Conservation (phyloP, 2,888 invertebrate genomes). For the Limulus polyphemus region DNA sequence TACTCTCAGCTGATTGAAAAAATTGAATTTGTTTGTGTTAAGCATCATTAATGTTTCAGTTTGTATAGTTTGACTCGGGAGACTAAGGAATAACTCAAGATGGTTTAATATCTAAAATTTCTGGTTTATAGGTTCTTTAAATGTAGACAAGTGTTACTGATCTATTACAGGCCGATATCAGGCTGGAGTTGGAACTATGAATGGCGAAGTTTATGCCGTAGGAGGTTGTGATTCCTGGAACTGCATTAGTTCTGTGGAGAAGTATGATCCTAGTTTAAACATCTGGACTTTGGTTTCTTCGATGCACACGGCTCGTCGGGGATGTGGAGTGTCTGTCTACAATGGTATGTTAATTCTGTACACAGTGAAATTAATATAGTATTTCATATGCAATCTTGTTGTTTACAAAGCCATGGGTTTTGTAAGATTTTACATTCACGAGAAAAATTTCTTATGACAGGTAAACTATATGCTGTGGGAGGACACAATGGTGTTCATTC, state of each 20-base stretch:
- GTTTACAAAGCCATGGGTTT: too few species aligned
- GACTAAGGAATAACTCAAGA: too few species aligned
- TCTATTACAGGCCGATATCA: conserved; percentile 54
- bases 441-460: conserved; percentile 24
- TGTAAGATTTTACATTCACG: too few species aligned
- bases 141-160: too few species aligned
- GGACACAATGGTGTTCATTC: conserved; percentile 62
- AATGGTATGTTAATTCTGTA: conserved; percentile 40
- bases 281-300: conserved; percentile 48
- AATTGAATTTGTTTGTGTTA: too few species aligned
- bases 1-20: too few species aligned
- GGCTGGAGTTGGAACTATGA: conserved; percentile 56
- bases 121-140: too few species aligned
- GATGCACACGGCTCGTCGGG: conserved; percentile 55
- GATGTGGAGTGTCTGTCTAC: conserved; percentile 58
- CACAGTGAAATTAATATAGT: too few species aligned
- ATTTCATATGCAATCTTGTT: too few species aligned
- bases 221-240: conserved; percentile 85
- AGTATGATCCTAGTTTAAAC: conserved; percentile 50
- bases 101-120: too few species aligned
- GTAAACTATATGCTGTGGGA: conserved; percentile 44
- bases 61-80: too few species aligned
- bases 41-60: too few species aligned
- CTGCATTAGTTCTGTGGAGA: conserved; percentile 56
- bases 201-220: conserved; percentile 57